Evolutionary conservation across 2,797 vertebrate genomes (phyloP).

Genomic region (Meriones psammophilus): DNA sequence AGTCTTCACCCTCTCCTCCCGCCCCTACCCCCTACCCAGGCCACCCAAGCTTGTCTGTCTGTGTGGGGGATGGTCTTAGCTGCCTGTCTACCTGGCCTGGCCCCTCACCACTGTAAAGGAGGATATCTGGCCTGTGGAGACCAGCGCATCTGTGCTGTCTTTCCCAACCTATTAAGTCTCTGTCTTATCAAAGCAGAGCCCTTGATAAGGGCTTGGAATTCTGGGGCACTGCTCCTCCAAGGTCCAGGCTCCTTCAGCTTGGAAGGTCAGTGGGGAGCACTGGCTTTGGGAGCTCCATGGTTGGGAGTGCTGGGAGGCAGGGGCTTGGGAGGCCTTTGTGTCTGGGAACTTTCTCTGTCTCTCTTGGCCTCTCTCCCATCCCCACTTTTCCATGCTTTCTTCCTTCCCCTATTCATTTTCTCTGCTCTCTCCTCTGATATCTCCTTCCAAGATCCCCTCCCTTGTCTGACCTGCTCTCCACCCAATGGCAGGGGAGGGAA

Average conservation of each 20-base stretch:
- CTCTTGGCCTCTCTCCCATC: not conserved
- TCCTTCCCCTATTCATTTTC: not conserved
- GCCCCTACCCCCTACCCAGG: rapidly evolving
- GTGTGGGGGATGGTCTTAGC: not conserved
- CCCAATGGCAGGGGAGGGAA: not conserved
- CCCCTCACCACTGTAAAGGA: too few species aligned
- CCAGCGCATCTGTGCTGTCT: not conserved
- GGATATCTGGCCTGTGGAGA: not conserved
- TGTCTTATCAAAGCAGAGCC: not conserved
- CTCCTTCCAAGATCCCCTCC: conserved; percentile 37
- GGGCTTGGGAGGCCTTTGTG: not conserved
- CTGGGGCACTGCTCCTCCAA: not conserved
- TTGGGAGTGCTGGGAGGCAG: not conserved
- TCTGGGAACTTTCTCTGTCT: not conserved
- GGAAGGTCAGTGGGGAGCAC: not conserved
- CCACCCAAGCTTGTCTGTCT: not conserved
- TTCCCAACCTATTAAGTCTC: not conserved
- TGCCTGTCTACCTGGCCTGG: not conserved
- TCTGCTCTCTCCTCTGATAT: not conserved
- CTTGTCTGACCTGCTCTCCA: not conserved
- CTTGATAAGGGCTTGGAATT: not conserved
- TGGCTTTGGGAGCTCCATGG: not conserved
- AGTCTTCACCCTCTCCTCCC: not conserved
- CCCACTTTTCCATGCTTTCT: not conserved
- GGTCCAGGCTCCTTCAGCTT: not conserved